A percentile compares a stretch with the other conserved stretches of the same genome.
Conservation (phyloP, 2,888 invertebrate genomes). For the Chymomyza fuscimana region DNA sequence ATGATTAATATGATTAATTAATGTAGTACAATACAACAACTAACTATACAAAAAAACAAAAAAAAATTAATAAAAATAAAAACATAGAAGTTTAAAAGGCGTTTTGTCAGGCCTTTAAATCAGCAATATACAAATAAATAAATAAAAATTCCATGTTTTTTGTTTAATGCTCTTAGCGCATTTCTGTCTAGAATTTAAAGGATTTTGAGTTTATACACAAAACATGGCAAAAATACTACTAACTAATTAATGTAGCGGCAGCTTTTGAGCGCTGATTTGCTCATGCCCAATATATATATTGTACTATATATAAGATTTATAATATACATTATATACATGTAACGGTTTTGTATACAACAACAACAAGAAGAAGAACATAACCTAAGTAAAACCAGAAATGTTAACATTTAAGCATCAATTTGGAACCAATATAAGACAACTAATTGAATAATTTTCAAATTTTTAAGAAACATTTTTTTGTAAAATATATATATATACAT, state of each 20-base stretch:
- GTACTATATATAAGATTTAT: slow-evolving; percentile 48
- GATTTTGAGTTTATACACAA: not conserved
- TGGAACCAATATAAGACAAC: slow-evolving; percentile 76
- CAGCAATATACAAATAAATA: slow-evolving; percentile 18
- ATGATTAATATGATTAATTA: slow-evolving; percentile 79
- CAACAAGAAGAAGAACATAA: slow-evolving; percentile 4
- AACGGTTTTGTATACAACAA: slow-evolving; percentile 58
- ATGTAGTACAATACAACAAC: slow-evolving; percentile 26
- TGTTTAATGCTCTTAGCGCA: not conserved
- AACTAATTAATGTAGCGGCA: slow-evolving; percentile 34
- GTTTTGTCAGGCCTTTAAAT: not conserved
- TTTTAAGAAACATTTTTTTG: slow-evolving; percentile 67
- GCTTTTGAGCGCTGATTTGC: slow-evolving; percentile 16
- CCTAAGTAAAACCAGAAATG: slow-evolving; percentile 43
- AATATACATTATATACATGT: slow-evolving; percentile 48
- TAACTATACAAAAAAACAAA: slow-evolving; percentile 25
- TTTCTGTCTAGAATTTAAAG: not conserved
- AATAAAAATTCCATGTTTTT: slow-evolving; percentile 4
- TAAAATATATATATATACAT: slow-evolving; percentile 27
- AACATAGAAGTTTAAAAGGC: slow-evolving; percentile 7
- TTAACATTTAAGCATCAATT: slow-evolving; percentile 76
- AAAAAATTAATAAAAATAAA: not conserved
- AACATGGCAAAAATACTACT: slow-evolving; percentile 24
- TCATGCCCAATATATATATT: slow-evolving; percentile 47
- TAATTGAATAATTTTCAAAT: slow-evolving; percentile 67